Evolutionary conservation across 2,113 vertebrate species (phyloP).

Genomic region (Beaufortia kweichowensis): DNA sequence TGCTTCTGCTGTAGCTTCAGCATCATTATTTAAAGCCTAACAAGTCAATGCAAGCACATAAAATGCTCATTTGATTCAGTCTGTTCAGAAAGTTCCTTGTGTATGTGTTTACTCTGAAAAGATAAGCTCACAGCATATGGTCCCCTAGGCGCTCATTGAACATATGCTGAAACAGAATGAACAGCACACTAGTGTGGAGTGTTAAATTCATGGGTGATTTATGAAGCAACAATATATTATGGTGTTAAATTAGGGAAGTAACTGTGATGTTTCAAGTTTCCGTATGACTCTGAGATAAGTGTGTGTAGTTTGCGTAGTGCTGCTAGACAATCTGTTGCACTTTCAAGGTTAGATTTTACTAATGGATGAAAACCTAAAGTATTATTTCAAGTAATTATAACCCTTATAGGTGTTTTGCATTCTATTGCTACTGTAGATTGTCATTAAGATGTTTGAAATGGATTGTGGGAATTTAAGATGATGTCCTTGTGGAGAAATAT

Average conservation of each 20-base stretch:
- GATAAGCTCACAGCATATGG: slow-evolving; percentile 20
- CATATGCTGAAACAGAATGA: slow-evolving; percentile 29
- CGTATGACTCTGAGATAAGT: background rate
- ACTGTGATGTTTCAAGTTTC: background rate
- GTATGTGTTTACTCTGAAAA: slow-evolving; percentile 6
- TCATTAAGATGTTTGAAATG: background rate
- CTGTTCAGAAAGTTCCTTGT: slow-evolving; percentile 12
- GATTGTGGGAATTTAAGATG: background rate
- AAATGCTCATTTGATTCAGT: slow-evolving; percentile 17
- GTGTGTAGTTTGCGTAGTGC: background rate
- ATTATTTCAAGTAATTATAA: too few relatives aligned
- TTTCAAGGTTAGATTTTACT: slow-evolving; percentile 14
- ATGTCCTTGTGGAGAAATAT: background rate
- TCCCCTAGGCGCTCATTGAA: background rate
- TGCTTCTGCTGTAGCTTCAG: background rate
- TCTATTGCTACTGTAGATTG: background rate
- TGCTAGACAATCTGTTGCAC: background rate
- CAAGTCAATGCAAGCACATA: background rate
- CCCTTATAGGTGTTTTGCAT: background rate
- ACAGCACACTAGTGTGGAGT: background rate
- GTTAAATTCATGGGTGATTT: slow-evolving; percentile 19
- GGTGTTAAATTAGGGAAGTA: background rate
- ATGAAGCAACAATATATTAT: slow-evolving; percentile 1
- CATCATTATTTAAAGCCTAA: background rate
- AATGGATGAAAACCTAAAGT: background rate